Conservation (phyloP, 2,888 invertebrate genomes). For the Colletes collaris region DNA sequence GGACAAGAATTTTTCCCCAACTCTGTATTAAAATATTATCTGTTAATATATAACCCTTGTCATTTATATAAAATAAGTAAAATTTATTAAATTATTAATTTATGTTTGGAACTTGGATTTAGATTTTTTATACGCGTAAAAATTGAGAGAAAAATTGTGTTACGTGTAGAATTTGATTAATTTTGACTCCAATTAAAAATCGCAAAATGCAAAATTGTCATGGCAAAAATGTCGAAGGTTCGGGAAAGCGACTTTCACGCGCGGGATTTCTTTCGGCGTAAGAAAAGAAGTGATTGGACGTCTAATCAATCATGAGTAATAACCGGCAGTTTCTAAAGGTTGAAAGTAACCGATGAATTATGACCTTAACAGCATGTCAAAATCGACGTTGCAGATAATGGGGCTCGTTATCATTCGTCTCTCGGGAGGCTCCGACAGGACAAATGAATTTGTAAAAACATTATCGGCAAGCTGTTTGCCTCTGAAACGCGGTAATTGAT, state of each 20-base stretch:
- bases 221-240: neutral
- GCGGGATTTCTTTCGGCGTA: slow-evolving; percentile 42
- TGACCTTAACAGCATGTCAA: slow-evolving; percentile 26
- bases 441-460: neutral
- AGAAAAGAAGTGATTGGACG: slow-evolving; percentile 43
- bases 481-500: slow-evolving; percentile 6
- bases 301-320: slow-evolving; percentile 46
- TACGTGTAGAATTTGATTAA: no score
- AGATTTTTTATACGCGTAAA: no score
- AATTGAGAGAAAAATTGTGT: no score
- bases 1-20: no score
- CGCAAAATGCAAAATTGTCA: no score
- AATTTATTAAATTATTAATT: no score
- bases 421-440: neutral
- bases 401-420: slow-evolving; percentile 29
- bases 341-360: slow-evolving; percentile 32
- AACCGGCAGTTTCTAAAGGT: slow-evolving; percentile 29
- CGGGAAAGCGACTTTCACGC: slow-evolving; percentile 59
- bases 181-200: no score
- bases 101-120: no score
- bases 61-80: no score
- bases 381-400: neutral
- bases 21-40: no score
- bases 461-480: neutral
- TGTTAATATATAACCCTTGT: no score